Percentiles rank a stretch among this genome's conserved stretches.
Evolutionary conservation across 2,113 vertebrate species (phyloP).

Genomic region (Oncorhynchus clarkii): DNA sequence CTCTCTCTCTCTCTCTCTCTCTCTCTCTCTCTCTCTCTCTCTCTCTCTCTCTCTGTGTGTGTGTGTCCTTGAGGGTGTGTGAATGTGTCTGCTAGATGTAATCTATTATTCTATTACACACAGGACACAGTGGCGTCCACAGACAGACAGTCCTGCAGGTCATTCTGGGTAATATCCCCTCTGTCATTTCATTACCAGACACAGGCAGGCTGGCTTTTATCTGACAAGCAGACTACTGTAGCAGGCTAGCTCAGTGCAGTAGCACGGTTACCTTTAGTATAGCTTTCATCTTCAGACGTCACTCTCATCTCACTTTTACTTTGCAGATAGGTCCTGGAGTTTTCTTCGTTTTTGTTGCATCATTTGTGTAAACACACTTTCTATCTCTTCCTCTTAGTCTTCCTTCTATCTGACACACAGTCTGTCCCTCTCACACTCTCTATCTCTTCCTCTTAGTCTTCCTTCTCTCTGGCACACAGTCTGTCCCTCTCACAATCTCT

Average conservation of each 20-base stretch:
- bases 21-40: too few species aligned
- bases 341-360: neutral
- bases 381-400: neutral
- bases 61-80: too few species aligned
- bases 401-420: neutral
- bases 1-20: too few species aligned
- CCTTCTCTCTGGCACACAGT: neutral
- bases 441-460: neutral
- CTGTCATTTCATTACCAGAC: conserved; percentile 66
- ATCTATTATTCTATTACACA: conserved; percentile 63
- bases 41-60: conserved; percentile 8
- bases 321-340: too few species aligned
- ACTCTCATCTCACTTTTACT: too few species aligned
- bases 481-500: neutral
- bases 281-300: neutral
- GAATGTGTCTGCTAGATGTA: conserved; percentile 37
- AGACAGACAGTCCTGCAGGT: conserved; percentile 32
- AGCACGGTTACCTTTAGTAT: neutral
- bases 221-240: too few species aligned
- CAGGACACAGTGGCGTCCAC: conserved; percentile 45
- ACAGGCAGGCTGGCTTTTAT: neutral
- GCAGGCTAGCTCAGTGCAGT: too few species aligned
- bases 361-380: too few species aligned
- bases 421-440: neutral
- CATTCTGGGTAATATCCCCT: conserved; percentile 53